Percentiles rank a stretch among this genome's conserved stretches.
These are phyloP conservation scores for Gadus macrocephalus DNA, from an alignment of 2,113 vertebrate species.

Conservation along the genomic window DNA sequence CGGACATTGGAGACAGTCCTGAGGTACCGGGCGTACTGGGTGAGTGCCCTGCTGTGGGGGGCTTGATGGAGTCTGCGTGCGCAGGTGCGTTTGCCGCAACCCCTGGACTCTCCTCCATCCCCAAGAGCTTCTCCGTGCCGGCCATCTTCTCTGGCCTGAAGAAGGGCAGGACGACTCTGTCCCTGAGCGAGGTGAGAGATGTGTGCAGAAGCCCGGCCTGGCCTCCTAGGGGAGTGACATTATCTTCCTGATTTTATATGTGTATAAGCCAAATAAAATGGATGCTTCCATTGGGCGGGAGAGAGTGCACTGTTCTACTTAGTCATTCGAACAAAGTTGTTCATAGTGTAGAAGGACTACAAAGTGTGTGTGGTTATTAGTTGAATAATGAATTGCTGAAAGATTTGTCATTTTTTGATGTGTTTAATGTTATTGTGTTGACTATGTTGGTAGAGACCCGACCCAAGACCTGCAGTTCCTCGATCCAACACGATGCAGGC, in stretches of 20 bases:
- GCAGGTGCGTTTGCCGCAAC: neutral
- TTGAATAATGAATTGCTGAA: too few relatives aligned
- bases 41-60: neutral
- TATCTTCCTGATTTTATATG: too few relatives aligned
- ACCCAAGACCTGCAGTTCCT: slow-evolving; percentile 72
- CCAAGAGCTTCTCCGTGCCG: slow-evolving; percentile 74
- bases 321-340: too few relatives aligned
- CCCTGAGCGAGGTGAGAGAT: slow-evolving; percentile 44
- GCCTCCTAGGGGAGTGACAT: too few relatives aligned
- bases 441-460: slow-evolving; percentile 59
- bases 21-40: neutral
- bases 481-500: slow-evolving; percentile 69
- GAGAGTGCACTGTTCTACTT: too few relatives aligned
- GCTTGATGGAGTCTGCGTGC: neutral
- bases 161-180: neutral
- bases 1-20: neutral
- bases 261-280: too few relatives aligned
- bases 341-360: too few relatives aligned
- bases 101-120: slow-evolving; percentile 15
- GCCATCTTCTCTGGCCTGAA: slow-evolving; percentile 43
- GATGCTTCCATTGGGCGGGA: too few relatives aligned
- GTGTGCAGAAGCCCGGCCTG: too few relatives aligned
- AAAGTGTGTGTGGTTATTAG: too few relatives aligned
- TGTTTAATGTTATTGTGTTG: too few relatives aligned
- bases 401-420: too few relatives aligned